Base-by-base conservation (phyloP, 2,888 invertebrate genomes). In the Elegia similella region DNA sequence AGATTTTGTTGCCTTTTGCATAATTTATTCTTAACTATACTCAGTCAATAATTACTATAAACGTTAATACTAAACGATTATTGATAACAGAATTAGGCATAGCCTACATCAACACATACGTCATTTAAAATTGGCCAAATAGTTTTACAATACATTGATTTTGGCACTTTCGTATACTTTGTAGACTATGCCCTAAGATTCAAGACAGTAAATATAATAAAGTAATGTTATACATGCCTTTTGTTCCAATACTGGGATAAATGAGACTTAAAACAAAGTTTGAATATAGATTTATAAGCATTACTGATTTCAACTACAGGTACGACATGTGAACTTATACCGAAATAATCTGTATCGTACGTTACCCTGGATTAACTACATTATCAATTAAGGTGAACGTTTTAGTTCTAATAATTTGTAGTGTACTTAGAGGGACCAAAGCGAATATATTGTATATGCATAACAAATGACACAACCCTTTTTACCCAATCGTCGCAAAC, bases 391-490 rank as follows among this genome's bases (percentile, higher is more conserved):
- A 70, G 66, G 62, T 63, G 64, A 65, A 64, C 64, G 60, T 63
- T 66, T 66, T 74, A 69, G 64, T 66, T 68, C 63, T 73, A 70
- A 72, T 67, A 62, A 63, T 61, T 63, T 66, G 58, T 70, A 72
- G 63, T 72, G 72, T 74, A 73, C 66, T 66, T 76, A 72, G 62
- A 62, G 73, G 78, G 73, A 73, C 71, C 70, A 67, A 80, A 82
- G 78, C 78, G 69, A 78, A 75, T 80, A 78, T 73, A 69, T 81
- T 83, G 81, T 86, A 88, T 84, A 91, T 77, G 78, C 78, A 80
- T 88, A 87, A 82, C 84, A 83, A 85, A 82, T 83, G 79, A 84
- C 89, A 91, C 89, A 92, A 91, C 91, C 86, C 83, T 84, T 84
- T 74, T 82, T 88, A 88, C 84, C 86, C 86, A 86, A 81, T 78